phyloP scores from a whole-genome alignment of 2,113 vertebrate genomes.

The Silurus meridionalis region DNA sequence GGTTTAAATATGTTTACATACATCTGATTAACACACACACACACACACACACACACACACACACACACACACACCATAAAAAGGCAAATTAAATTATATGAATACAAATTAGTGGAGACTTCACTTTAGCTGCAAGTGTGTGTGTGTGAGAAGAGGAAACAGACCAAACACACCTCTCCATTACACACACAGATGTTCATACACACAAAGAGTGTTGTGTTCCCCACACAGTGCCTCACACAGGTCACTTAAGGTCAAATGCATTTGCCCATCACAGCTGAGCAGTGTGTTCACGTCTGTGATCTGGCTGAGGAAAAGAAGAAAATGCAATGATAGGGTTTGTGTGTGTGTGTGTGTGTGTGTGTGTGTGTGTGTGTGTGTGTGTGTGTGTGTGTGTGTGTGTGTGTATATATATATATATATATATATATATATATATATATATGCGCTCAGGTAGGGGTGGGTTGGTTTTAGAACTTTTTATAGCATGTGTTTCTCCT shows the following conservation, averaged over 20 bases:
- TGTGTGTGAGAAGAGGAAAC: not conserved
- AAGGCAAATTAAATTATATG: not conserved
- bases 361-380: no score
- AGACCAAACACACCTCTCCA: not conserved
- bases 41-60: not conserved
- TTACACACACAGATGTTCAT: slow-evolving; percentile 5
- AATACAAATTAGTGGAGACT: not conserved
- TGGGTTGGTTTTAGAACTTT: not conserved
- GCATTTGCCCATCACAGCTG: not conserved
- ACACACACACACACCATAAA: not conserved
- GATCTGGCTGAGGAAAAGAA: not conserved
- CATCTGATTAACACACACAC: not conserved
- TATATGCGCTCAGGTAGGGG: not conserved
- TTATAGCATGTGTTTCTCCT: not conserved
- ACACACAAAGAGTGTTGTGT: slow-evolving; percentile 9
- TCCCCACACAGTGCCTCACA: not conserved
- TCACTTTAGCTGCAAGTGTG: not conserved
- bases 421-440: no score
- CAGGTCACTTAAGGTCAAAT: not conserved
- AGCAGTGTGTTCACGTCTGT: not conserved
- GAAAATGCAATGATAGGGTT: no score
- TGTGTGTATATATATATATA: no score
- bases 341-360: not conserved
- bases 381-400: no score
- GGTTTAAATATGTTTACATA: not conserved